Evolutionary conservation across 2,113 vertebrate genomes (phyloP).

Genomic region (Nibea coibor): DNA sequence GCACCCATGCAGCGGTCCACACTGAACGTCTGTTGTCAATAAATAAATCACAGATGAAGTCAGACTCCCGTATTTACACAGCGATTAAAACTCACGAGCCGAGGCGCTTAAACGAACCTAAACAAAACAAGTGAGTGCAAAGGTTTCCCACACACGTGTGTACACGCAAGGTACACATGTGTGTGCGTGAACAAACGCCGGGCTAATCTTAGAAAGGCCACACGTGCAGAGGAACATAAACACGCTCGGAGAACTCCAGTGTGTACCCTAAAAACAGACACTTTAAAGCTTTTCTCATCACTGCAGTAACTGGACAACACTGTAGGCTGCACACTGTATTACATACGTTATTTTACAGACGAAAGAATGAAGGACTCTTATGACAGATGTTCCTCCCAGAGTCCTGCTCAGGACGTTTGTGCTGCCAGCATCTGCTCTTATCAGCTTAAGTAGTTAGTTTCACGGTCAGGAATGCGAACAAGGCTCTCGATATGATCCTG

Average conservation of each 20-base stretch:
- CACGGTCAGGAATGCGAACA: not conserved
- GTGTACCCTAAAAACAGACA: not conserved
- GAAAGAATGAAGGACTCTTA: not conserved
- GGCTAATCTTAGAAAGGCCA: slow-evolving; percentile 20
- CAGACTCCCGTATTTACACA: slow-evolving; percentile 90
- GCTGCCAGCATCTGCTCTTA: not conserved
- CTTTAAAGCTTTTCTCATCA: not conserved
- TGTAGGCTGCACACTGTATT: no score
- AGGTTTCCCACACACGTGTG: slow-evolving; percentile 48
- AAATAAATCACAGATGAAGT: slow-evolving; percentile 91
- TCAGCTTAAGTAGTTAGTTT: not conserved
- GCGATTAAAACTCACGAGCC: slow-evolving; percentile 93
- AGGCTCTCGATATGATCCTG: not conserved
- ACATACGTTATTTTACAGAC: not conserved
- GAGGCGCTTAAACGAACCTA: slow-evolving; percentile 81
- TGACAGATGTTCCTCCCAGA: not conserved
- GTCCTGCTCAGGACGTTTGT: not conserved
- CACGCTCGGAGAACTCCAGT: slow-evolving; percentile 1
- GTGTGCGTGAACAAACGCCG: not conserved
- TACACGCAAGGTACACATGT: not conserved
- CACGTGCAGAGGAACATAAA: not conserved
- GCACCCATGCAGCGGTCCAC: slow-evolving; percentile 50
- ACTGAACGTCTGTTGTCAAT: slow-evolving; percentile 85
- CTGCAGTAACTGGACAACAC: no score
- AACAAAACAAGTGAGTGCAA: slow-evolving; percentile 73